Evolutionary conservation across 2,113 vertebrate species (phyloP).

Genomic region (Gobius niger): DNA sequence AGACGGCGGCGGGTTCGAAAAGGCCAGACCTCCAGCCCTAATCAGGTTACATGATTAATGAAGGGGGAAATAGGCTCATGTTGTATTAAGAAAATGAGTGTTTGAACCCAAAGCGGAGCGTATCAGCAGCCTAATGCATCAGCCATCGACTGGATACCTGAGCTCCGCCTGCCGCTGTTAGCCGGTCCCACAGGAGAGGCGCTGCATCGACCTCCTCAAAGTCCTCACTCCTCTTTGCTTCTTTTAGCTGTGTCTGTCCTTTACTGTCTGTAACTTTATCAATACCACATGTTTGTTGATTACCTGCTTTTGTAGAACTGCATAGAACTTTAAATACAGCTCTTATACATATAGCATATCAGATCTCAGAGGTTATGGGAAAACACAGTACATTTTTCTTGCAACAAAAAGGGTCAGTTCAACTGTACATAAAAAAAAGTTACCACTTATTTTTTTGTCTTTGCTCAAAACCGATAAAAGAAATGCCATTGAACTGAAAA

Average conservation of each 20-base stretch:
- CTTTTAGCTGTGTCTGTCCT: constrained; percentile 25
- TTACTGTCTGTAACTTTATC: background rate
- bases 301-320: too few species aligned
- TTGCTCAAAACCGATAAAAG: too few species aligned
- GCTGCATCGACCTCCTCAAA: constrained; percentile 64
- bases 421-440: too few species aligned
- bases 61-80: constrained; percentile 79
- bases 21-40: constrained; percentile 56
- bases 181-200: constrained; percentile 56
- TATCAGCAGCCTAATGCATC: constrained; percentile 81
- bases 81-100: constrained; percentile 85
- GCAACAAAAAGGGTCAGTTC: too few species aligned
- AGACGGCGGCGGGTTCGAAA: constrained; percentile 51
- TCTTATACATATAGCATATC: too few species aligned
- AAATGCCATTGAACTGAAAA: too few species aligned
- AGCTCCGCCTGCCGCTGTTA: constrained; percentile 69
- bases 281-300: too few species aligned
- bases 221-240: constrained; percentile 38
- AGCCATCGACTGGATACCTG: constrained; percentile 83
- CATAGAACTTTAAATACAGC: too few species aligned
- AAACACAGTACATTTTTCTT: too few species aligned
- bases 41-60: constrained; percentile 83
- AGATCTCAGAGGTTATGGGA: too few species aligned
- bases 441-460: too few species aligned
- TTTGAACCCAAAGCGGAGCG: constrained; percentile 79